Conservation (phyloP, 2,113 vertebrate genomes). For the Plestiodon gilberti region DNA sequence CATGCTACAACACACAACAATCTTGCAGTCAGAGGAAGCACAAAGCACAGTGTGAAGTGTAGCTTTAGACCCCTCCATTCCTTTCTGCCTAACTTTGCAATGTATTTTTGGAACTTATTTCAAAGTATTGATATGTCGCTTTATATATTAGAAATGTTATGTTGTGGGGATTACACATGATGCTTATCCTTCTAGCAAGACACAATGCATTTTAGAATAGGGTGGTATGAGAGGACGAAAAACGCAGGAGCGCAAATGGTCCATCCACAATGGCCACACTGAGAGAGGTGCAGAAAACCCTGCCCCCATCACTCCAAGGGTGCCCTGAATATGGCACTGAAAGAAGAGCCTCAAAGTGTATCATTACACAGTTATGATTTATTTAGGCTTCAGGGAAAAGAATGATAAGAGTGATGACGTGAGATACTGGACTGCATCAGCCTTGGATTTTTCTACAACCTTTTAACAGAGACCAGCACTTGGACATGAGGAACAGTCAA, state of each 20-base stretch:
- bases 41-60: not conserved
- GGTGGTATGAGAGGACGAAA: no score
- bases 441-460: not conserved
- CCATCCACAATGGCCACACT: no score
- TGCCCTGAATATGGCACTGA: not conserved
- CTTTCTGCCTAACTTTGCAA: not conserved
- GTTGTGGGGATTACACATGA: no score
- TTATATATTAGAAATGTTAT: no score
- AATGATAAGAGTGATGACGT: not conserved
- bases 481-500: no score
- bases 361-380: not conserved
- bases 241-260: no score
- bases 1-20: not conserved
- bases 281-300: not conserved
- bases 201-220: no score
- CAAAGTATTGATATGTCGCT: no score
- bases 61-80: not conserved
- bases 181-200: no score
- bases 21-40: not conserved
- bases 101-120: not conserved
- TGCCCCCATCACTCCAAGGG: not conserved
- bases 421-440: no score
- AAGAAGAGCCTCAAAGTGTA: not conserved
- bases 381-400: not conserved
- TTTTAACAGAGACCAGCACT: not conserved